Base-by-base conservation (phyloP, 2,113 vertebrate genomes). In the Acanthisitta chloris region DNA sequence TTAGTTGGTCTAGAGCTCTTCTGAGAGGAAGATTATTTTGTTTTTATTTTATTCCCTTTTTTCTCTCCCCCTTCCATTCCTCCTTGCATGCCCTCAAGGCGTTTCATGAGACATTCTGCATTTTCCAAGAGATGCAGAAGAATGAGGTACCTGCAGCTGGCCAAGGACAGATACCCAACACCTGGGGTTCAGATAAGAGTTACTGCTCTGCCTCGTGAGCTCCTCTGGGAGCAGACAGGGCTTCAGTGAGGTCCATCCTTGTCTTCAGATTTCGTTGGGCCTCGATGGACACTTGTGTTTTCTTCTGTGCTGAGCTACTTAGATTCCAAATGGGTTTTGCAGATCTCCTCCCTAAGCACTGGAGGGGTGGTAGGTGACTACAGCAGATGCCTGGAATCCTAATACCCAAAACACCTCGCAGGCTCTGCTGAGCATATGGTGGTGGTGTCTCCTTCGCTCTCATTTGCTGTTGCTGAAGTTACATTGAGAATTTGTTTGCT, bases 31-130 rank as follows among this genome's bases (percentile, higher is more conserved):
- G 73, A 89, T 90, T 80, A 42, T 88, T 91, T 91, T 95, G 58
- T 12, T 95, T 96, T 81, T 73, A 48, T 94, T 96, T 89, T 57
- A 92, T 77, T 90, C 55, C 94, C 96, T 97, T 96, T 81, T 82
- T 94, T 96, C 57, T 96, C 64, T 96, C 31, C 69, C 46, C 51
- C 42, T 95, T 65, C 59, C 85, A 81, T 92, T 81, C 78, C 34
- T 80, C 36, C 70, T 93, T 94, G 74, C 95, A 94, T 97, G 89
- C 96, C 88, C 83, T 94, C 95, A 93, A 98, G 98, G 97, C 3
- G 25, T 98, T 98, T 81, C 90, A 69, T 97, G 98, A 98, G 97
- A 98, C 98, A 96, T 98, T 98, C 97, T 98, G 98, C 96, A 97
- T 98, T 97, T 97, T 98, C 80, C 98, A 98, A 77, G 98, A 98